These are phyloP conservation scores for Rhinogobio ventralis DNA, from an alignment of 2,797 vertebrate species.

Conservation along the genomic window DNA sequence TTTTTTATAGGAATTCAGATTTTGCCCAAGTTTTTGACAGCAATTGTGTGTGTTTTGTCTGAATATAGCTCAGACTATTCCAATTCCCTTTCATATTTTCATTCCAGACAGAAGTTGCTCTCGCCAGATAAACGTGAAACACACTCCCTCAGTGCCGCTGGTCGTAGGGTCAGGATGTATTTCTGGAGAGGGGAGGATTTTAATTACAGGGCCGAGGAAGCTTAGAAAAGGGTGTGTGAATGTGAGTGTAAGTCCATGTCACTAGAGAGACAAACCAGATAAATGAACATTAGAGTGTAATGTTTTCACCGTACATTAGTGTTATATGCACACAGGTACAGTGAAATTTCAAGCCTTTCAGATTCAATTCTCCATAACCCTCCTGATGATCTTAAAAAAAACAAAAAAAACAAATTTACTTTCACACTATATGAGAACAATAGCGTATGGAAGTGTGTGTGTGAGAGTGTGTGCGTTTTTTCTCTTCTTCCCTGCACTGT, in stretches of 20 bases:
- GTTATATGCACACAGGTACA: neutral
- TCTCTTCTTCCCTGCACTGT: slow-evolving; percentile 20
- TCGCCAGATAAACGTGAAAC: slow-evolving; percentile 8
- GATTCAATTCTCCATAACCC: neutral
- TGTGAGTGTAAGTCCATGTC: slow-evolving; percentile 20
- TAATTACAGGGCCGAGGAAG: slow-evolving; percentile 57
- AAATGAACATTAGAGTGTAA: neutral
- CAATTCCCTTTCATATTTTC: slow-evolving; percentile 16
- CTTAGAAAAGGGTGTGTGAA: slow-evolving; percentile 37
- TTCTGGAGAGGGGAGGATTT: slow-evolving; percentile 61
- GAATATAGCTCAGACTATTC: slow-evolving; percentile 15
- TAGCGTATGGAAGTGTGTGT: slow-evolving; percentile 12
- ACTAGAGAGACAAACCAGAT: slow-evolving; percentile 33
- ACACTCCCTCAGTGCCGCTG: slow-evolving; percentile 38
- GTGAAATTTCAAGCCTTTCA: neutral
- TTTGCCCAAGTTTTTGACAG: slow-evolving; percentile 23
- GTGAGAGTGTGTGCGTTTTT: neutral
- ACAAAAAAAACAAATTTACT: neutral
- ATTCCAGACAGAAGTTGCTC: slow-evolving; percentile 19
- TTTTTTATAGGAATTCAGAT: slow-evolving; percentile 28
- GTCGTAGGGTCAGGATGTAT: slow-evolving; percentile 54
- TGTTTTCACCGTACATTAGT: neutral
- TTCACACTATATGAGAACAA: slow-evolving; percentile 35
- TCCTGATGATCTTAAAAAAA: neutral
- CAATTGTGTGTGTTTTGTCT: neutral